Evolutionary conservation across 1,140 invertebrate genomes (phyloP).

Genomic region (Polypedilum vanderplanki): DNA sequence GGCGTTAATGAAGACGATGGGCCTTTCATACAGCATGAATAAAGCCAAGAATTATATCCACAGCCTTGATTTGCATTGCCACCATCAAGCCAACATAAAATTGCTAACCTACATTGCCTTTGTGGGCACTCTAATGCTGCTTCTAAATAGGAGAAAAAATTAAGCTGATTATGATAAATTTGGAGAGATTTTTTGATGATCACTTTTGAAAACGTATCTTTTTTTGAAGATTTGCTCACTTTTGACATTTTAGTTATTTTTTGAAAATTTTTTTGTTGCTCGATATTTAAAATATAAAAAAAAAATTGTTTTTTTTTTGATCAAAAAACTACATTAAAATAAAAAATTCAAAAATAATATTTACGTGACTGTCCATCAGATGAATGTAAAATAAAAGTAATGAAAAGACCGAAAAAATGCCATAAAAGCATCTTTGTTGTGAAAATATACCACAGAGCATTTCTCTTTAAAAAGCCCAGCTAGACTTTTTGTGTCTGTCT

Average conservation of each 20-base stretch:
- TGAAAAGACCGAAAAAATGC: conserved; percentile 13
- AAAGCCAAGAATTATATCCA: conserved; percentile 56
- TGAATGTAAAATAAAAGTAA: conserved; percentile 4
- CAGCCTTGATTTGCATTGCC: conserved; percentile 55
- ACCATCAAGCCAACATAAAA: conserved; percentile 64
- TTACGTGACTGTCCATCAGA: neutral
- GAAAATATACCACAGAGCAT: conserved; percentile 17
- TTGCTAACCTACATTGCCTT: conserved; percentile 56
- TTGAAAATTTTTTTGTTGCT: too few species aligned
- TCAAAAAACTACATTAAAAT: too few species aligned
- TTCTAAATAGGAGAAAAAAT: conserved; percentile 29
- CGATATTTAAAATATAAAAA: too few species aligned
- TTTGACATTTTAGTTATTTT: too few species aligned
- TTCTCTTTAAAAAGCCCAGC: neutral
- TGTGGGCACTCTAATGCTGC: neutral
- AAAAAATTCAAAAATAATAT: neutral
- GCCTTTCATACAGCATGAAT: conserved; percentile 56
- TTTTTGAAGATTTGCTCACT: too few species aligned
- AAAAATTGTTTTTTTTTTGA: too few species aligned
- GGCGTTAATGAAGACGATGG: conserved; percentile 32
- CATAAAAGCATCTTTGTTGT: conserved; percentile 28
- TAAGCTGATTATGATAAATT: neutral
- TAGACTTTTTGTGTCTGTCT: neutral
- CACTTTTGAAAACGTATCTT: too few species aligned
- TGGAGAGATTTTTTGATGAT: too few species aligned